Conservation (phyloP, 2,888 invertebrate species). For the Euplexia lucipara region DNA sequence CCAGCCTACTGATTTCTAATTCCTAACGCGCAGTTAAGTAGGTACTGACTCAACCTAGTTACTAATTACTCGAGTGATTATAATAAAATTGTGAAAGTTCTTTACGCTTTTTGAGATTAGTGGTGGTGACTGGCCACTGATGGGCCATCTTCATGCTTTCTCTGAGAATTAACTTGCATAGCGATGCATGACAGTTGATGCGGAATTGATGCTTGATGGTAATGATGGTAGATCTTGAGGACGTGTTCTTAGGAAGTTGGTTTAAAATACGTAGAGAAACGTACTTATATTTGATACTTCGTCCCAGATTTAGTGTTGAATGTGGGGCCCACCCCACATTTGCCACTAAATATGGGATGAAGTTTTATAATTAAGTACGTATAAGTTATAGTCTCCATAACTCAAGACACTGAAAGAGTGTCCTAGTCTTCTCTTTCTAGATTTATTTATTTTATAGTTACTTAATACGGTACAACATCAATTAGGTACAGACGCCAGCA, state of each 20-base stretch:
- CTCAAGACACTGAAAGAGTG: too few relatives aligned
- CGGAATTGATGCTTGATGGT: not conserved
- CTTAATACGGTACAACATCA: too few relatives aligned
- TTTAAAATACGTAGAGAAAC: too few relatives aligned
- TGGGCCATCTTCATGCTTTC: slow-evolving; percentile 45
- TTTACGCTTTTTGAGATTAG: slow-evolving; percentile 40
- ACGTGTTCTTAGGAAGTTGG: too few relatives aligned
- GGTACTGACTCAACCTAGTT: slow-evolving; percentile 37
- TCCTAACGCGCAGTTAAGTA: slow-evolving; percentile 24
- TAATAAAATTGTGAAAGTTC: slow-evolving; percentile 42
- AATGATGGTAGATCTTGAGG: not conserved
- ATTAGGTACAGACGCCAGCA: too few relatives aligned
- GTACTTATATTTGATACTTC: too few relatives aligned
- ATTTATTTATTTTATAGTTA: too few relatives aligned
- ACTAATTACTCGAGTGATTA: slow-evolving; percentile 49
- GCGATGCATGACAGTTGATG: slow-evolving; percentile 18
- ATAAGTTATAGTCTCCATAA: too few relatives aligned
- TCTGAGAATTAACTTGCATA: slow-evolving; percentile 27
- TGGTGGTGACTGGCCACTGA: not conserved
- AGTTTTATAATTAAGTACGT: too few relatives aligned
- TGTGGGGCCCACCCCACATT: too few relatives aligned
- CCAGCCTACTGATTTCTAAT: slow-evolving; percentile 49
- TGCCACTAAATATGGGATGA: too few relatives aligned
- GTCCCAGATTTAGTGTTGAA: not conserved
- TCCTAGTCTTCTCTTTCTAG: too few relatives aligned